phyloP scores from a whole-genome alignment of 2,888 invertebrate genomes.

The Antheraea yamamai region DNA sequence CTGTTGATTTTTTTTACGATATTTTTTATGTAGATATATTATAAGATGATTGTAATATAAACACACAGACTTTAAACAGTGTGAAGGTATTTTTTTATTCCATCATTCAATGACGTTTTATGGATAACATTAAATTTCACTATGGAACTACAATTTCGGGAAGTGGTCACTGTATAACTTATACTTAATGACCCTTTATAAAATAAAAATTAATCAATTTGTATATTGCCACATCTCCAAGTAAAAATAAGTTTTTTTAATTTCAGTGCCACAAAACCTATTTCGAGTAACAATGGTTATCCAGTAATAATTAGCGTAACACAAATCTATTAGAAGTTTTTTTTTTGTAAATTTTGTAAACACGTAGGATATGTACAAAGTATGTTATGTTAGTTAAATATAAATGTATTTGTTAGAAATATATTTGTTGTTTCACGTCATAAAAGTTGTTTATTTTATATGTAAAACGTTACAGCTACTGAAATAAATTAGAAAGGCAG shows the following conservation, averaged over 20 bases:
- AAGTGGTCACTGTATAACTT: too few species aligned
- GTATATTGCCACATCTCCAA: too few species aligned
- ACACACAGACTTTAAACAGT: background rate
- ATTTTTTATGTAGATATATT: background rate
- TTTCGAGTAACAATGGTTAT: background rate
- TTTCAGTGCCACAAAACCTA: too few species aligned
- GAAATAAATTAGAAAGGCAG: background rate
- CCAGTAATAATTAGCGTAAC: background rate
- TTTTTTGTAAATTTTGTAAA: conserved; percentile 17
- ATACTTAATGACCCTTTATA: background rate
- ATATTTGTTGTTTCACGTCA: background rate
- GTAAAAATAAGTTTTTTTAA: too few species aligned
- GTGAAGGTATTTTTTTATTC: background rate
- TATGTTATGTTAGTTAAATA: background rate
- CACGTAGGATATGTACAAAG: background rate
- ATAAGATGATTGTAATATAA: background rate
- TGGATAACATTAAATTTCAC: background rate
- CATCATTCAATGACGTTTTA: background rate
- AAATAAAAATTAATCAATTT: too few species aligned
- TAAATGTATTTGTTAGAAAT: background rate
- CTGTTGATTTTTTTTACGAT: background rate
- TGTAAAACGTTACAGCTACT: background rate
- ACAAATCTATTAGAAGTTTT: background rate
- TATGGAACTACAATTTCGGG: too few species aligned
- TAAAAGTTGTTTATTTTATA: background rate